Percentiles rank a stretch among this genome's conserved stretches.
Conservation (phyloP, 2,888 invertebrate species). For the Hesperia comma region DNA sequence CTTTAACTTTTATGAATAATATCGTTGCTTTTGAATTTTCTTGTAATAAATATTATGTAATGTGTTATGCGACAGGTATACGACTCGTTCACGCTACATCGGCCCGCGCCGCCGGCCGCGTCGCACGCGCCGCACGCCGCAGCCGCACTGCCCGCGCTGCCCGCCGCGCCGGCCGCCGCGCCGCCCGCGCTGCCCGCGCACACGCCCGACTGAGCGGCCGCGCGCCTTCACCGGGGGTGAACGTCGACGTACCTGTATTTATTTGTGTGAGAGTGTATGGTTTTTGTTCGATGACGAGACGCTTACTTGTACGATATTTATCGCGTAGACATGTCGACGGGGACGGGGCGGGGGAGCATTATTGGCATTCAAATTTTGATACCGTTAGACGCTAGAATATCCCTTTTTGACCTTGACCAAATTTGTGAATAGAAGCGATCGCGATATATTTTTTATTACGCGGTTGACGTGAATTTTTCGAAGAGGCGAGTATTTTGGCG, state of each 20-base stretch:
- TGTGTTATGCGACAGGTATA: constrained; percentile 92
- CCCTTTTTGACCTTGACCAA: constrained; percentile 53
- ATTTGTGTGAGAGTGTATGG: constrained; percentile 64
- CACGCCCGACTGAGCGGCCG: constrained; percentile 36
- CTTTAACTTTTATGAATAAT: too few species aligned
- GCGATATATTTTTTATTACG: constrained; percentile 71
- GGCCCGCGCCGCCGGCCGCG: constrained; percentile 48
- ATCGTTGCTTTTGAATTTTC: too few species aligned
- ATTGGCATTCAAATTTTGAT: constrained; percentile 38
- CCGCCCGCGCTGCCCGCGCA: constrained; percentile 36
- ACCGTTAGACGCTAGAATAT: constrained; percentile 59
- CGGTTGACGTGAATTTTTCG: constrained; percentile 58
- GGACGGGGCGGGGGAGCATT: constrained; percentile 28
- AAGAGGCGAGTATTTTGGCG: constrained; percentile 69
- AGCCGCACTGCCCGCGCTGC: too few species aligned
- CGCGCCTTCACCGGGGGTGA: constrained; percentile 36
- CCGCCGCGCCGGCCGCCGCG: constrained; percentile 36
- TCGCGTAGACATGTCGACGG: constrained; percentile 10
- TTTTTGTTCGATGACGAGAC: constrained; percentile 48
- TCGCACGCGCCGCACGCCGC: constrained; percentile 35
- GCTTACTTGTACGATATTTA: constrained; percentile 44
- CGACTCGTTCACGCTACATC: constrained; percentile 86
- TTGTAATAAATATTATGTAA: constrained; percentile 64
- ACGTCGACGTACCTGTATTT: constrained; percentile 58
- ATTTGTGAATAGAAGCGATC: constrained; percentile 42